Evolutionary conservation across 92 coral and sea anemone species (phyloP).

Genomic region (Actinostola sp.): DNA sequence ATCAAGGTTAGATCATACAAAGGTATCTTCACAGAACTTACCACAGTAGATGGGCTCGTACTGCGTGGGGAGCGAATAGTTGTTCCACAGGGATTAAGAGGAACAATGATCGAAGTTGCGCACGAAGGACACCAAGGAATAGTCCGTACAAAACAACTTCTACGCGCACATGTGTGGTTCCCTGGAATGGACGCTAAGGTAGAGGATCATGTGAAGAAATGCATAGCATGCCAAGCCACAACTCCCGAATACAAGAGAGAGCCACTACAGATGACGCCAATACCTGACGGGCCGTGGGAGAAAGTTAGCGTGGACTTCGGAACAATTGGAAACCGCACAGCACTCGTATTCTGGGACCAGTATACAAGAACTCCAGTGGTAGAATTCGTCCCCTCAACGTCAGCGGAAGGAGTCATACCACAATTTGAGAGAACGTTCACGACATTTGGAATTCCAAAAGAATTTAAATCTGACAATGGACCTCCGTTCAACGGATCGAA

Average conservation of each 20-base stretch:
- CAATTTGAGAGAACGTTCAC: conserved; percentile 2
- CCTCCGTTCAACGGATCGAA: no score
- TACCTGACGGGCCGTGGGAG: conserved; percentile 58
- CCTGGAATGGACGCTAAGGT: conserved; percentile 55
- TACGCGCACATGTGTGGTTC: conserved; percentile 68
- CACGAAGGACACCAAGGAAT: conserved; percentile 69
- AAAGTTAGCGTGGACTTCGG: conserved; percentile 60
- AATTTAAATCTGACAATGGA: background rate
- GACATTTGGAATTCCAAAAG: conserved; percentile 1
- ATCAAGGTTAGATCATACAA: no score
- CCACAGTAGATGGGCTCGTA: background rate
- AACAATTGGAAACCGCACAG: background rate
- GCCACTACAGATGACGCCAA: conserved; percentile 61
- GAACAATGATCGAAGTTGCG: conserved; percentile 34
- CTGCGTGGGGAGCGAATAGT: conserved; percentile 51
- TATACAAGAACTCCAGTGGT: conserved; percentile 17
- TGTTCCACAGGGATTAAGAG: conserved; percentile 18
- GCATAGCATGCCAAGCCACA: conserved; percentile 49
- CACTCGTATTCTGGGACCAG: conserved; percentile 35
- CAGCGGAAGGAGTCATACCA: conserved; percentile 14
- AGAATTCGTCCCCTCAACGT: conserved; percentile 17
- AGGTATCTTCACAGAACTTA: no score
- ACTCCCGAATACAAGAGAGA: conserved; percentile 58
- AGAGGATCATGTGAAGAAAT: conserved; percentile 54
- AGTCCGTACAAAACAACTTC: conserved; percentile 48